Percentiles rank a stretch among this genome's conserved stretches.
These are phyloP conservation scores for Lagenorhynchus albirostris DNA, from an alignment of 2,113 vertebrate species.

Conservation along the genomic window DNA sequence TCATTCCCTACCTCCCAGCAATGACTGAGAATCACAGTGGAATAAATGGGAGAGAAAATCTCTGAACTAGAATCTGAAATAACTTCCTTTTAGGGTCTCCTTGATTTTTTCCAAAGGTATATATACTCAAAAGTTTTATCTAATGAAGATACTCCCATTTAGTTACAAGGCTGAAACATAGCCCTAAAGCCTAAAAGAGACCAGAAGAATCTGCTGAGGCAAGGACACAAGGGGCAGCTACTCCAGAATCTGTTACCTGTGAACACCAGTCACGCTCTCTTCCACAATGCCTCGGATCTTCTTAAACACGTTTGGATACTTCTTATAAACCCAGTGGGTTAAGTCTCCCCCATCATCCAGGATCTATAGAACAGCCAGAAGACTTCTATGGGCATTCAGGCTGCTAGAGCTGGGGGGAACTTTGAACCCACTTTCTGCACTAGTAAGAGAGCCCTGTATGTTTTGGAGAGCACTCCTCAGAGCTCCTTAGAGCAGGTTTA, in stretches of 20 bases:
- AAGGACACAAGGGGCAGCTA: conserved; percentile 71
- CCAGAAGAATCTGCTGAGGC: conserved; percentile 63
- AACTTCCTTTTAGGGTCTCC: conserved; percentile 30
- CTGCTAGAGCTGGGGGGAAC: conserved; percentile 72
- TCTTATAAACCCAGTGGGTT: conserved; percentile 99
- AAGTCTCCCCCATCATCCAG: conserved; percentile 98
- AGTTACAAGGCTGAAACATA: conserved; percentile 10
- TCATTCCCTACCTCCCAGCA: not conserved
- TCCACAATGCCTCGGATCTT: conserved; percentile 97
- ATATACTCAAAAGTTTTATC: not conserved
- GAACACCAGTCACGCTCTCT: conserved; percentile 98
- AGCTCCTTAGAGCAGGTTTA: conserved; percentile 46
- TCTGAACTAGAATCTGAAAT: conserved; percentile 41
- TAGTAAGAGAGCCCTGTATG: conserved; percentile 60
- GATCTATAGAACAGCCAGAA: conserved; percentile 86
- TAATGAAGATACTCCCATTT: conserved; percentile 48
- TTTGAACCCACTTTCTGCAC: conserved; percentile 68
- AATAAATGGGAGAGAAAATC: conserved; percentile 42
- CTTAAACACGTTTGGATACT: conserved; percentile 97
- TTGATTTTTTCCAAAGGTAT: conserved; percentile 40
- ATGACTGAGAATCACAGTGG: conserved; percentile 52
- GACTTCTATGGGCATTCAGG: conserved; percentile 73
- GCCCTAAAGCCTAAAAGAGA: conserved; percentile 51
- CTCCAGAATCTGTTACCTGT: conserved; percentile 88
- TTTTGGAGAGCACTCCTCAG: conserved; percentile 45